Evolutionary conservation across 1,140 invertebrate genomes (phyloP), one percentile per base, ranked within the genome.

Genomic region (Euura lappo): DNA sequence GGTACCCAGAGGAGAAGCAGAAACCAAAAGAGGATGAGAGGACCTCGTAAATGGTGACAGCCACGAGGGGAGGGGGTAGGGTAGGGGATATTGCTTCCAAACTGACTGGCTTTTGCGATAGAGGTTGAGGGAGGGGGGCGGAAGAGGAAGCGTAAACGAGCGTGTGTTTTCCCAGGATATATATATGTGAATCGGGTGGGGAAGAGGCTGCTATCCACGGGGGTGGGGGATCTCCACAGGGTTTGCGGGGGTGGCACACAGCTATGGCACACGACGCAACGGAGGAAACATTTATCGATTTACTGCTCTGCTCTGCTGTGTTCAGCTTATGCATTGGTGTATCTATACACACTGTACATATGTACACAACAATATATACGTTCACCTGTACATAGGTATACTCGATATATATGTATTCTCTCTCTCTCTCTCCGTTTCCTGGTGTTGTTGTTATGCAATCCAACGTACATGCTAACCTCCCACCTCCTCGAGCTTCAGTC

Each of bases 221-320:
- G 13, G 66, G 66, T 3, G 28, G 10, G 66, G 42, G 66, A 42
- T 3, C 11, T 7, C 7, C 8, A 42, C 8, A 4, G 44, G 66
- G 4, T 11, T 8, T 3, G 3, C 8, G 28, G 10, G 11, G 13
- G 11, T 68, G 66, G 11, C 44, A 10, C 28, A 11, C 66, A 28
- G 42, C 8, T 42, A 10, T 11, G 8, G 66, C 66, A 42, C 44
- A 42, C 66, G 8, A 68, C 28, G 66, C 66, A 42, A 44, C 28
- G 28, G 66, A 68, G 66, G 60, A 68, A 42, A 68, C 66, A 68
- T 68, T 68, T 68, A 68, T 68, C 66, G 66, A 68, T 68, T 68
- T 68, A 68, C 66, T n/a, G 66, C 44, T 28, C 8, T 68, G 44
- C 66, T 68, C 28, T 28, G 8, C 13, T 11, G 66, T 13, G 66